Conservation (phyloP, 2,888 invertebrate species). For the Chrysotoxum bicinctum region DNA sequence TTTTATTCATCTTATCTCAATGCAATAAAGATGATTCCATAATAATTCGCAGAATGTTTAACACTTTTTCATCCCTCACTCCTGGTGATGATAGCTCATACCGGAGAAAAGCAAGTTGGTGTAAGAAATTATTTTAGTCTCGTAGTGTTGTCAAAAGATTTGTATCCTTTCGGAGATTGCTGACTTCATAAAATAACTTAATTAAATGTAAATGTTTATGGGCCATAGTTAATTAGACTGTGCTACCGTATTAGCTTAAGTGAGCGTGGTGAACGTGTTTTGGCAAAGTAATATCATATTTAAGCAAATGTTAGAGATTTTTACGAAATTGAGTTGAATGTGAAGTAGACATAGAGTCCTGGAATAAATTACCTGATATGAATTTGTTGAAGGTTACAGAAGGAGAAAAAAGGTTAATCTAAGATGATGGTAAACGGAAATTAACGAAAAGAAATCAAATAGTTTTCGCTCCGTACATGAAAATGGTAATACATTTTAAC, state of each 20-base stretch:
- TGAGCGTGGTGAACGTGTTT: constrained; percentile 26
- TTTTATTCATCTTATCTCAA: constrained; percentile 17
- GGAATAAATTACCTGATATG: neutral
- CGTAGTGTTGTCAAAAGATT: constrained; percentile 26
- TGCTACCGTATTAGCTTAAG: neutral
- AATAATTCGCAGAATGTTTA: constrained; percentile 33
- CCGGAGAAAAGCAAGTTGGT: neutral
- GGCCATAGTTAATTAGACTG: constrained; percentile 31
- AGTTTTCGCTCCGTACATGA: neutral
- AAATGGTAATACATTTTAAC: neutral
- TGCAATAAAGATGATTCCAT: constrained; percentile 35
- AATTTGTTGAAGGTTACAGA: neutral
- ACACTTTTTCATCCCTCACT: constrained; percentile 8
- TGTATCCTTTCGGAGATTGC: constrained; percentile 38
- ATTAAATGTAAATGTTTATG: constrained; percentile 44
- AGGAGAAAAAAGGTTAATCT: neutral
- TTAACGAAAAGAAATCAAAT: neutral
- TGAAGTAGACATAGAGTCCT: neutral
- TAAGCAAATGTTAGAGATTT: constrained; percentile 15
- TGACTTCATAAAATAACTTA: constrained; percentile 36
- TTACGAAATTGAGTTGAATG: neutral
- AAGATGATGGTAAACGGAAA: too few relatives aligned
- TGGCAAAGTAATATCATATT: constrained; percentile 26
- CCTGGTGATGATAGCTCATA: neutral
- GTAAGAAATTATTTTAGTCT: constrained; percentile 22